Evolutionary conservation across 2,797 vertebrate species (phyloP).

Genomic region (Huso huso): DNA sequence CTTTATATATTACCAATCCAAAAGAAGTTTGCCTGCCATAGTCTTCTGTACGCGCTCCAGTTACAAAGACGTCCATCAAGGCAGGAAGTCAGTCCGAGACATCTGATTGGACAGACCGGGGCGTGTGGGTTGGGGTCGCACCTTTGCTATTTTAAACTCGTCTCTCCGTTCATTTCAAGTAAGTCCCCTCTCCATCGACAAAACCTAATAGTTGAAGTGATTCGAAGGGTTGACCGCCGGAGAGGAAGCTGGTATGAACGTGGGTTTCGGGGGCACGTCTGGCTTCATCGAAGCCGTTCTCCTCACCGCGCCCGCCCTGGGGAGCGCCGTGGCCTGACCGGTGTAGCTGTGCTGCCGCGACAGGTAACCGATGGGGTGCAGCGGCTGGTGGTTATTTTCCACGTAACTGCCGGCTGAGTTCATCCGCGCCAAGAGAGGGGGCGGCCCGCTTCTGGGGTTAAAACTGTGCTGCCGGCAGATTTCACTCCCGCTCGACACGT

Average conservation of each 20-base stretch:
- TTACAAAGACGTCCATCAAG: too few relatives aligned
- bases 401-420: conserved; percentile 66
- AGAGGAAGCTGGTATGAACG: conserved; percentile 66
- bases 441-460: conserved; percentile 54
- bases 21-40: too few relatives aligned
- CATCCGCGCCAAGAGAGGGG: conserved; percentile 71
- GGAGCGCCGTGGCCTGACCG: conserved; percentile 40
- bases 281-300: conserved; percentile 70
- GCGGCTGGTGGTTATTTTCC: conserved; percentile 60
- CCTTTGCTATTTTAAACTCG: too few relatives aligned
- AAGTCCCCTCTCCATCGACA: too few relatives aligned
- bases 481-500: conserved; percentile 55
- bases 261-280: conserved; percentile 59
- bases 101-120: too few relatives aligned
- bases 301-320: conserved; percentile 65
- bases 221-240: conserved; percentile 55
- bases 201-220: conserved; percentile 74
- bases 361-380: conserved; percentile 64
- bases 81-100: too few relatives aligned
- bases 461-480: conserved; percentile 70
- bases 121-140: too few relatives aligned
- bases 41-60: too few relatives aligned
- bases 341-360: conserved; percentile 69
- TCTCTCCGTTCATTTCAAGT: too few relatives aligned
- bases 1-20: too few relatives aligned